A percentile compares a stretch with the other conserved stretches of the same genome.
Conservation (phyloP, 2,888 invertebrate species). For the Phlogophora meticulosa region DNA sequence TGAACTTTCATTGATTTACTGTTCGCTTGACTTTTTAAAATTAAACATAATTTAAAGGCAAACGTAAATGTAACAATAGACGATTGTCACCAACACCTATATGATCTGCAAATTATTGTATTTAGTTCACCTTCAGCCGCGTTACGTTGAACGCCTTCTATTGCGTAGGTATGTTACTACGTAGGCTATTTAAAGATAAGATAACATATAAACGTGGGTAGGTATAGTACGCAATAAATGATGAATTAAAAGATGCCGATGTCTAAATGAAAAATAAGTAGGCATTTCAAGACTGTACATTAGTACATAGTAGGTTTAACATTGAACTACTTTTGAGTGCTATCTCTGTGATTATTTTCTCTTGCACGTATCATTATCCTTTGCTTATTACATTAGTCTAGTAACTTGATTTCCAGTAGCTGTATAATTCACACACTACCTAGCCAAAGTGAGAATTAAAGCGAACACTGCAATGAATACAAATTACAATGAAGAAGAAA, state of each 20-base stretch:
- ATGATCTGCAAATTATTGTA: constrained; percentile 4
- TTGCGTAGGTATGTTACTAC: constrained; percentile 22
- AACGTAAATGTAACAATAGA: background rate
- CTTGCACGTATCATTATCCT: background rate
- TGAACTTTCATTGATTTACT: constrained; percentile 44
- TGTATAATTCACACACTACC: background rate
- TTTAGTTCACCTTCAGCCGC: constrained; percentile 16
- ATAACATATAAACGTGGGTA: constrained; percentile 16
- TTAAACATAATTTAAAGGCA: background rate
- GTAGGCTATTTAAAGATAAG: constrained; percentile 38
- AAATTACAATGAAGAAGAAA: constrained; percentile 20
- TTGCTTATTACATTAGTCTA: constrained; percentile 1
- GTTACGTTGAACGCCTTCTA: constrained; percentile 25
- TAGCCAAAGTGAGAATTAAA: constrained; percentile 23
- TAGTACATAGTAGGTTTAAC: background rate
- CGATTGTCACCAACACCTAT: constrained; percentile 11
- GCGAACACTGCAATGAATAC: constrained; percentile 10
- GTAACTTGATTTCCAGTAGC: constrained; percentile 20
- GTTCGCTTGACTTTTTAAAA: constrained; percentile 15
- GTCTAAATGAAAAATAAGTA: background rate
- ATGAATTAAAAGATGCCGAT: background rate
- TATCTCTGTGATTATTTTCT: constrained; percentile 11
- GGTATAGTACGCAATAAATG: constrained; percentile 22
- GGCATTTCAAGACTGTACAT: background rate
- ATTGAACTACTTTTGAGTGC: constrained; percentile 7